phyloP scores from a whole-genome alignment of 1,140 invertebrate species.

The Tetragonula clypearis region DNA sequence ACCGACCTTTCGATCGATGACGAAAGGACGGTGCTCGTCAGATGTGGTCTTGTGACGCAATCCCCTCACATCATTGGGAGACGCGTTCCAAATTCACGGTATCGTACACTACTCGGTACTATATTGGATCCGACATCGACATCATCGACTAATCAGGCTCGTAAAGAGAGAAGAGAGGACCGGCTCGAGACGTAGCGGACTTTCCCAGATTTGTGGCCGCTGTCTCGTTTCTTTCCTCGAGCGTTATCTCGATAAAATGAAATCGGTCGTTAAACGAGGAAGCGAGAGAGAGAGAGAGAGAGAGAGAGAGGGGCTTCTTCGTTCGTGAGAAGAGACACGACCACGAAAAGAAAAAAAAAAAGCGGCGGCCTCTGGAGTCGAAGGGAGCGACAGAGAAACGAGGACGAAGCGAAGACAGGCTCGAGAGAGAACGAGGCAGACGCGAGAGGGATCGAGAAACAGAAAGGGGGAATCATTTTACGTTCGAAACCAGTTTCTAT shows the following conservation, averaged over 20 bases:
- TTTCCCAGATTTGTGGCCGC: conserved; percentile 48
- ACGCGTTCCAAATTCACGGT: background rate
- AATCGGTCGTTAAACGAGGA: conserved; percentile 73
- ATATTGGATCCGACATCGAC: background rate
- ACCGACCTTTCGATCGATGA: background rate
- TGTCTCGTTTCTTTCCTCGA: conserved; percentile 16
- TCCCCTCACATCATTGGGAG: background rate
- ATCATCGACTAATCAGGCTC: conserved; percentile 26
- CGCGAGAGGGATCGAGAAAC: conserved; percentile 59
- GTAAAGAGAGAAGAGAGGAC: conserved; percentile 31
- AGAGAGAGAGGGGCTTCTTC: background rate
- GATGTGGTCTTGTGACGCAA: conserved; percentile 25
- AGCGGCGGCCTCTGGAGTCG: conserved; percentile 1
- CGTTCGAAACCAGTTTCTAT: conserved; percentile 78
- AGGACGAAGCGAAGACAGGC: conserved; percentile 52
- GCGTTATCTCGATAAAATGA: conserved; percentile 64
- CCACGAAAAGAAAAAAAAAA: conserved; percentile 23
- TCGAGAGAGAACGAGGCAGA: conserved; percentile 46
- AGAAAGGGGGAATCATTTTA: conserved; percentile 69
- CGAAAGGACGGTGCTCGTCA: no score
- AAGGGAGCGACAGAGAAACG: conserved; percentile 51
- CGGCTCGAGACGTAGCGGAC: conserved; percentile 4
- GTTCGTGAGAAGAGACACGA: conserved; percentile 16
- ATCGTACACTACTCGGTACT: background rate
- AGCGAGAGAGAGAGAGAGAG: conserved; percentile 18